These are phyloP conservation scores for Acleris sparsana DNA, from an alignment of 2,888 invertebrate genomes.

Conservation along the genomic window DNA sequence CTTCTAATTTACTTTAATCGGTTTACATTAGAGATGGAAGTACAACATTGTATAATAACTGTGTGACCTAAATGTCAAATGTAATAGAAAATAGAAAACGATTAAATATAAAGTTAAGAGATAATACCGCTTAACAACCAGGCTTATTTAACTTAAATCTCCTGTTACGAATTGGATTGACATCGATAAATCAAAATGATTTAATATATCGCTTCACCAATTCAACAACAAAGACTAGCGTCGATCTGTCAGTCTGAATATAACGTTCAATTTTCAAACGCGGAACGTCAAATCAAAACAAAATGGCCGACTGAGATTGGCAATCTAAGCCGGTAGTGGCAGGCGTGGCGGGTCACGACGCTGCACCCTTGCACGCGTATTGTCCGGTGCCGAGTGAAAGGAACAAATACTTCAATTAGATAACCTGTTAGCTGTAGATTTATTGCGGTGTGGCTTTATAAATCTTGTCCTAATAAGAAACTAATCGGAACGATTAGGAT, in stretches of 20 bases:
- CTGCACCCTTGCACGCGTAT: slow-evolving; percentile 47
- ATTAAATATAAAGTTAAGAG: not conserved
- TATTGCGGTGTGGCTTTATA: not conserved
- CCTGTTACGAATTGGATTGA: not conserved
- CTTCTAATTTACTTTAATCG: no score
- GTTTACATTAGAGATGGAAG: no score
- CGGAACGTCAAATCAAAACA: slow-evolving; percentile 27
- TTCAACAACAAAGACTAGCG: not conserved
- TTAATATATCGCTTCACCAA: not conserved
- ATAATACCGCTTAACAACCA: not conserved
- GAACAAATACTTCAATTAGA: slow-evolving; percentile 34
- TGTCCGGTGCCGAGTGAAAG: slow-evolving; percentile 47
- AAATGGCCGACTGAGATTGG: slow-evolving; percentile 40
- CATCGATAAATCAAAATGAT: not conserved
- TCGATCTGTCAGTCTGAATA: not conserved
- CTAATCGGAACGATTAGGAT: not conserved
- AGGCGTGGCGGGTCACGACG: slow-evolving; percentile 68
- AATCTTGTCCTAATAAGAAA: slow-evolving; percentile 12
- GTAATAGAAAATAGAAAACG: not conserved
- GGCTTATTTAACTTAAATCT: not conserved
- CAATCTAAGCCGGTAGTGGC: slow-evolving; percentile 50
- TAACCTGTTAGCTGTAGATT: slow-evolving; percentile 6
- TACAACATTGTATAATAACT: no score
- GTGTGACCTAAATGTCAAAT: no score
- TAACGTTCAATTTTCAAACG: slow-evolving; percentile 10